Conservation (phyloP, 2,113 vertebrate species). For the Phrynocephalus versicolor region DNA sequence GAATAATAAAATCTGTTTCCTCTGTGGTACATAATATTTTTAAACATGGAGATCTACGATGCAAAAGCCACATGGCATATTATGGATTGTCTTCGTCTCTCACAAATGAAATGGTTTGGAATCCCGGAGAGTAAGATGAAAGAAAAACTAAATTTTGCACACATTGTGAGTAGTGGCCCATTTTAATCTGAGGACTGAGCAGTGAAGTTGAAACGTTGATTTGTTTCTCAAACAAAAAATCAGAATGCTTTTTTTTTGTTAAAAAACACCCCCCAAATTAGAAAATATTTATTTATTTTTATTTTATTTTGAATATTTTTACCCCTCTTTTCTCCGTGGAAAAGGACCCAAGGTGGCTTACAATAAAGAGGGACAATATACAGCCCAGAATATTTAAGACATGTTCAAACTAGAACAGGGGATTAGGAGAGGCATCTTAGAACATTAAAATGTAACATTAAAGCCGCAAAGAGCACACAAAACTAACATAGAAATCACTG, state of each 20-base stretch:
- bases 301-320: too few species aligned
- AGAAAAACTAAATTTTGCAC: neutral
- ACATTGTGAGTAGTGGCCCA: neutral
- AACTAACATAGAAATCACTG: too few species aligned
- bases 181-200: neutral
- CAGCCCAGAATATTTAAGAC: too few species aligned
- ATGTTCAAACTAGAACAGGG: too few species aligned
- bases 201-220: neutral
- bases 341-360: too few species aligned
- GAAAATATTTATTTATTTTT: too few species aligned
- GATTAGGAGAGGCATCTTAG: too few species aligned
- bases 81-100: neutral
- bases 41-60: neutral
- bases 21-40: neutral
- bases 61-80: neutral
- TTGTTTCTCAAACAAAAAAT: neutral
- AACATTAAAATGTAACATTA: too few species aligned
- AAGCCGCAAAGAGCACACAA: too few species aligned
- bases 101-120: neutral
- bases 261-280: neutral
- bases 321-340: too few species aligned
- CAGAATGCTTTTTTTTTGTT: neutral
- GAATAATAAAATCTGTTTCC: neutral
- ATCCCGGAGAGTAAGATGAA: neutral
- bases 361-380: too few species aligned